Base-by-base conservation (phyloP, 1,140 invertebrate species). In the Pseudomyrmex flavicornis region DNA sequence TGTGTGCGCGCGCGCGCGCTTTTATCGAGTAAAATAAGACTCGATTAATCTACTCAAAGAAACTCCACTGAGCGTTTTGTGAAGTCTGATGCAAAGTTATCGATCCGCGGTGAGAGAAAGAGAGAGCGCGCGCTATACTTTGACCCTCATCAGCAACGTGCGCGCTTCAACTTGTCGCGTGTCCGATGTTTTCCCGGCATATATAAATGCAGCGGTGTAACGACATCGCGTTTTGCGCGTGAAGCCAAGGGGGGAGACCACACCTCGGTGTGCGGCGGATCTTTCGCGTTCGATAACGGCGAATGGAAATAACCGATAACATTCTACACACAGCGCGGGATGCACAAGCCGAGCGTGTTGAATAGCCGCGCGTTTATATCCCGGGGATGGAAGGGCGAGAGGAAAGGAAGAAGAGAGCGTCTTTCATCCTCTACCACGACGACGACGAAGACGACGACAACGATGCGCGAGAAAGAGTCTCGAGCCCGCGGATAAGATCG, bases 301-400 rank as follows among this genome's bases (percentile, higher is more conserved):
- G 76, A 79, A 79, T 48, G 12, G 20, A 61, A 72, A 80, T 72
- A 70, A 80, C 76, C 75, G 75, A 77, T 77, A 77, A 65, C 52
- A 58, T 22, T 3, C 13, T 66, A 54, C 4, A 15, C 12, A 76
- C 13, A 5, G 5, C 15, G 13, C 15, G 20, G 20, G 59, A 58
- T 79, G 59, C n/a, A 59, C 54, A 70, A 54, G 35, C 35, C 8
- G 12, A 7, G 15, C 48, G 12, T 12, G 12, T n/a, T 52, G 54
- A 80, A 80, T 80, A 17, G 54, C 46, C 66, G 20, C 63, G 44
- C 54, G 56, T 80, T 80, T 80, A 80, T 54, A 13, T 15, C 13
- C 56, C 15, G 20, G 12, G 15, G 54, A 35, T 35, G 35, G 35
- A 35, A 35, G 35, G 35, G 5, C 0, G 5, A 35, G 35, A 35